phyloP scores from a whole-genome alignment of 2,888 invertebrate genomes.

The Acheta domesticus region DNA sequence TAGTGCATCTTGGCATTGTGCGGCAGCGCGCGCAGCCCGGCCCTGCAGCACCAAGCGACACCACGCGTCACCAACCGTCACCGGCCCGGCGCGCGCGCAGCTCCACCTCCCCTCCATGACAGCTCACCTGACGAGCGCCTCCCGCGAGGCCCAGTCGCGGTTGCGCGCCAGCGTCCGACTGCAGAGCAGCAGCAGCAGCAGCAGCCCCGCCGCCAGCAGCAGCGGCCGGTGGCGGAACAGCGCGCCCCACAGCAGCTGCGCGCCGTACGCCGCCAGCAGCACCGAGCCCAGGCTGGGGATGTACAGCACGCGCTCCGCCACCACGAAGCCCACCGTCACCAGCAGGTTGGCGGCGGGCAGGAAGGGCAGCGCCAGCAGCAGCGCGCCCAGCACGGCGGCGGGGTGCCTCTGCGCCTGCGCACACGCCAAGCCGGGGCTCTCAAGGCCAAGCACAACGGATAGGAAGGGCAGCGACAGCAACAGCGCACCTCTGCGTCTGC shows the following conservation, averaged over 20 bases:
- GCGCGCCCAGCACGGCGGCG: conserved; percentile 60
- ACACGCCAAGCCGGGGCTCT: no score
- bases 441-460: no score
- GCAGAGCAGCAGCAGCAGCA: conserved; percentile 57
- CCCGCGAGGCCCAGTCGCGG: conserved; percentile 73
- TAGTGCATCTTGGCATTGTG: conserved; percentile 89
- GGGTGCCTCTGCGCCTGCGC: conserved; percentile 41
- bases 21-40: conserved; percentile 73
- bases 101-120: no score
- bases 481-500: conserved; percentile 48
- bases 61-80: background rate
- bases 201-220: conserved; percentile 49
- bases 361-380: conserved; percentile 76
- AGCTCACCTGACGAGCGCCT: conserved; percentile 67
- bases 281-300: conserved; percentile 81
- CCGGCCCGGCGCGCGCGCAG: no score
- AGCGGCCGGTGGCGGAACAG: conserved; percentile 38
- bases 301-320: conserved; percentile 85
- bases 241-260: conserved; percentile 61
- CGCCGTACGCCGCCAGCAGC: conserved; percentile 70
- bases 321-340: conserved; percentile 76
- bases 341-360: conserved; percentile 81
- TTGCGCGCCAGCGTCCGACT: conserved; percentile 67
- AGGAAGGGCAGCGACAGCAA: conserved; percentile 54
- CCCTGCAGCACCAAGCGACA: conserved; percentile 54